Evolutionary conservation across 2,797 vertebrate species (phyloP).

Genomic region (Lerista edwardsae): DNA sequence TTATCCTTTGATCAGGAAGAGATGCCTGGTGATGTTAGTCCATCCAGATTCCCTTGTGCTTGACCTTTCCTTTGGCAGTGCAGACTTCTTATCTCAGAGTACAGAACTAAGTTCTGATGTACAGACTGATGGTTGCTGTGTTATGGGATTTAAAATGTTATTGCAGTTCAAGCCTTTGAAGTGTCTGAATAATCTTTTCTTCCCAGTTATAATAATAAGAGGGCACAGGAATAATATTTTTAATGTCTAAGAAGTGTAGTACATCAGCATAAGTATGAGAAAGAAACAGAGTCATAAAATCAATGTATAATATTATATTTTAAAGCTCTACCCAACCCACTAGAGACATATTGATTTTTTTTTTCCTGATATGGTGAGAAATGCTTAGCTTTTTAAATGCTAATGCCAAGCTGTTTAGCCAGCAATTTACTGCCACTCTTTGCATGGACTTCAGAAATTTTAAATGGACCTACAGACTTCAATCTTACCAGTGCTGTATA

Average conservation of each 20-base stretch:
- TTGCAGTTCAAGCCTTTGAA: slow-evolving; percentile 47
- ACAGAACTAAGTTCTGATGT: slow-evolving; percentile 25
- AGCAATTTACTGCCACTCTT: slow-evolving; percentile 27
- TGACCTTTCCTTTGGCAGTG: slow-evolving; percentile 42
- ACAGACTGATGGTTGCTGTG: slow-evolving; percentile 33
- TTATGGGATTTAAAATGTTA: slow-evolving; percentile 46
- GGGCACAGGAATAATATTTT: slow-evolving; percentile 48
- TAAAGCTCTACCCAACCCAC: slow-evolving; percentile 37
- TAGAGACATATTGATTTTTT: slow-evolving; percentile 35
- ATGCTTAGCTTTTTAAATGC: slow-evolving; percentile 48
- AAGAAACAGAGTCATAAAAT: slow-evolving; percentile 47
- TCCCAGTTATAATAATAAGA: slow-evolving; percentile 40
- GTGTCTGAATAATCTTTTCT: slow-evolving; percentile 56
- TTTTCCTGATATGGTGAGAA: slow-evolving; percentile 47
- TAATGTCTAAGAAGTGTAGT: slow-evolving; percentile 60
- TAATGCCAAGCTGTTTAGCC: slow-evolving; percentile 48
- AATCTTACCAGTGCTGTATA: neutral
- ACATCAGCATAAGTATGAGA: slow-evolving; percentile 44
- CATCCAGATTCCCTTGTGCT: slow-evolving; percentile 32
- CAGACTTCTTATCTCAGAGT: neutral
- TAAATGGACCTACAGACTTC: slow-evolving; percentile 28
- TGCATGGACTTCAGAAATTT: neutral
- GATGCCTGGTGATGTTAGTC: slow-evolving; percentile 19
- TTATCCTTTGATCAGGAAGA: slow-evolving; percentile 34
- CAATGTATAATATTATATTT: slow-evolving; percentile 52